phyloP scores from a whole-genome alignment of 2,113 vertebrate species.

The Dryoscopus gambensis region DNA sequence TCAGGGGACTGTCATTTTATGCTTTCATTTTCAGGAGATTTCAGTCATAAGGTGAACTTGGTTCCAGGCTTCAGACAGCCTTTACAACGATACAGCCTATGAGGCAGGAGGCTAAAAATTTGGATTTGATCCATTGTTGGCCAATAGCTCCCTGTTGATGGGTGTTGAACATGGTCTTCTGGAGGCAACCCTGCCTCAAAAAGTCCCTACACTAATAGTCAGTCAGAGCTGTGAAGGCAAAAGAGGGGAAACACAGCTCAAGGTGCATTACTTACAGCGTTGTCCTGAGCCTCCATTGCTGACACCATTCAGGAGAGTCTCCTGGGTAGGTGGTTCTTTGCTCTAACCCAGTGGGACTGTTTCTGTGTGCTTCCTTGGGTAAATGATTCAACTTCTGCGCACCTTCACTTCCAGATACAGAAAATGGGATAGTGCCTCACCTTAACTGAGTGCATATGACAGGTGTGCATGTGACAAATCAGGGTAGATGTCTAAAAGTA shows the following conservation, averaged over 20 bases:
- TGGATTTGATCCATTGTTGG: not conserved
- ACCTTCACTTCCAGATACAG: not conserved
- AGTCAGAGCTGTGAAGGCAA: not conserved
- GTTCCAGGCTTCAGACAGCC: not conserved
- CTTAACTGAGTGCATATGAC: not conserved
- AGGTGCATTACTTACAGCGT: not conserved
- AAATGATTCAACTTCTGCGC: not conserved
- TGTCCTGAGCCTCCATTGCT: not conserved
- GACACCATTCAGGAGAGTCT: not conserved
- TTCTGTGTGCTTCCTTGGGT: not conserved
- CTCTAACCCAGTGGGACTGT: not conserved
- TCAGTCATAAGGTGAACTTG: not conserved
- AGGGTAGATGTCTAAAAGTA: not conserved
- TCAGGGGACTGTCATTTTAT: not conserved
- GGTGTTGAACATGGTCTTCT: not conserved
- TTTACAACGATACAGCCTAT: not conserved
- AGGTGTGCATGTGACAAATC: not conserved
- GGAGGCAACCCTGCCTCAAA: not conserved
- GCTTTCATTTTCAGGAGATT: not conserved
- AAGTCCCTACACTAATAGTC: not conserved
- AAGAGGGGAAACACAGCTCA: not conserved
- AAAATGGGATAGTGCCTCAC: not conserved
- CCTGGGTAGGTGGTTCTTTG: not conserved
- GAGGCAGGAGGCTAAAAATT: not conserved
- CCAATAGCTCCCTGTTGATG: not conserved